These are phyloP conservation scores for Botia almorhae DNA, from an alignment of 2,797 vertebrate species.

Conservation along the genomic window DNA sequence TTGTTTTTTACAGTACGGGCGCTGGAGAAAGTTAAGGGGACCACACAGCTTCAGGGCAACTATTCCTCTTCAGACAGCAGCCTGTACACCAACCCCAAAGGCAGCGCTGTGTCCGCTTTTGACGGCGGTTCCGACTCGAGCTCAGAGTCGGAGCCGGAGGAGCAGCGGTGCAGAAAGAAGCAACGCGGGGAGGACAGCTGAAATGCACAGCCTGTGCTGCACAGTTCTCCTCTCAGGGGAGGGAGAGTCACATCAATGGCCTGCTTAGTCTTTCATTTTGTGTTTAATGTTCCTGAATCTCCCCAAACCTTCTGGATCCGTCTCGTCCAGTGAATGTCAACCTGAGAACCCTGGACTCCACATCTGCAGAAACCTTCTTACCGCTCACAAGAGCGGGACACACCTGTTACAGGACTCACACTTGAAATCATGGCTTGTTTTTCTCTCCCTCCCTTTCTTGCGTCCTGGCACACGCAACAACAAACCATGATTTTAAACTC, in stretches of 20 bases:
- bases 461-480: conserved; percentile 53
- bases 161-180: conserved; percentile 86
- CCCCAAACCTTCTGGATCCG: conserved; percentile 48
- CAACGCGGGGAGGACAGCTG: conserved; percentile 85
- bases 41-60: conserved; percentile 90
- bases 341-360: conserved; percentile 64
- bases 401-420: conserved; percentile 49
- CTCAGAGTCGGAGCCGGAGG: conserved; percentile 91
- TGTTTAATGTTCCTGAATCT: conserved; percentile 38
- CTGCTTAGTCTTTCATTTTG: conserved; percentile 55
- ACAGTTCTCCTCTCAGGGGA: conserved; percentile 47
- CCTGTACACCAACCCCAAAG: conserved; percentile 98
- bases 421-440: conserved; percentile 64
- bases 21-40: conserved; percentile 96
- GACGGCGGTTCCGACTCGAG: conserved; percentile 97
- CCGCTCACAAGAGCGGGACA: conserved; percentile 53
- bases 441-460: conserved; percentile 29
- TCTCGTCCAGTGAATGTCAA: conserved; percentile 62
- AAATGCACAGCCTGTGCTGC: conserved; percentile 45
- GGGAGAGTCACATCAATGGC: conserved; percentile 57
- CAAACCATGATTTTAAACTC: conserved; percentile 72
- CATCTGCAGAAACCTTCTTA: conserved; percentile 58
- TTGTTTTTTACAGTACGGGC: too few relatives aligned
- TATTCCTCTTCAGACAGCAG: conserved; percentile 94
- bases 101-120: conserved; percentile 96